Conservation (phyloP, 37 sponge, comb jelly and placozoan genomes). For the Halichondria panicea region DNA sequence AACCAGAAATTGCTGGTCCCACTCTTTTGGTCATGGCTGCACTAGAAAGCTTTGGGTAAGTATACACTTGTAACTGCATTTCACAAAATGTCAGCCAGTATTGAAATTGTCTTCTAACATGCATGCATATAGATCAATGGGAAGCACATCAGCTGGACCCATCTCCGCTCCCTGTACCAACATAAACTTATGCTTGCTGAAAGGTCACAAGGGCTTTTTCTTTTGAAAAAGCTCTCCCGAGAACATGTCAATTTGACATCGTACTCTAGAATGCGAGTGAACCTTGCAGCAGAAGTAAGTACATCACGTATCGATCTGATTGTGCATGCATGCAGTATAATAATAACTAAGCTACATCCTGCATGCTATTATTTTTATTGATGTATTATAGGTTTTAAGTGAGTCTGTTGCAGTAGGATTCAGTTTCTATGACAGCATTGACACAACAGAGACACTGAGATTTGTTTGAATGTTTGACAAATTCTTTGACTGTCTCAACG, state of each 20-base stretch:
- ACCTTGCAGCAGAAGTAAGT: slow-evolving; percentile 16
- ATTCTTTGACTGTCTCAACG: slow-evolving; percentile 17
- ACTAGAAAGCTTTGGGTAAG: slow-evolving; percentile 7
- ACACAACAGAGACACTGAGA: slow-evolving; percentile 26
- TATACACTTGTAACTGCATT: too few relatives aligned
- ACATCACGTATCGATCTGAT: too few relatives aligned
- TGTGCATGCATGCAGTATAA: too few relatives aligned
- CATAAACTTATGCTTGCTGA: too few relatives aligned
- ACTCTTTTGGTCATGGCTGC: slow-evolving; percentile 12
- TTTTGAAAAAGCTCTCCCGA: background rate
- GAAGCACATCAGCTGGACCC: slow-evolving; percentile 31
- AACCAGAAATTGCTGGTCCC: slow-evolving; percentile 12
- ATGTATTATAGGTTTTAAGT: slow-evolving; percentile 17
- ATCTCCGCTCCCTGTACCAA: background rate
- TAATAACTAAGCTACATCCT: background rate
- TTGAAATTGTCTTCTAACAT: background rate
- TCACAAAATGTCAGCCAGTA: background rate
- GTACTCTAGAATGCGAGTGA: slow-evolving; percentile 23
- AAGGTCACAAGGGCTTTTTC: background rate
- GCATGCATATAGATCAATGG: slow-evolving; percentile 20
- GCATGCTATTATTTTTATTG: background rate
- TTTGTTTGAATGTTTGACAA: slow-evolving; percentile 32
- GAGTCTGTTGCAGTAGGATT: slow-evolving; percentile 5
- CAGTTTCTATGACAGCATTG: background rate
- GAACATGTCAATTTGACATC: slow-evolving; percentile 25